Evolutionary conservation across 2,797 vertebrate species (phyloP).

Genomic region (Lutra lutra): DNA sequence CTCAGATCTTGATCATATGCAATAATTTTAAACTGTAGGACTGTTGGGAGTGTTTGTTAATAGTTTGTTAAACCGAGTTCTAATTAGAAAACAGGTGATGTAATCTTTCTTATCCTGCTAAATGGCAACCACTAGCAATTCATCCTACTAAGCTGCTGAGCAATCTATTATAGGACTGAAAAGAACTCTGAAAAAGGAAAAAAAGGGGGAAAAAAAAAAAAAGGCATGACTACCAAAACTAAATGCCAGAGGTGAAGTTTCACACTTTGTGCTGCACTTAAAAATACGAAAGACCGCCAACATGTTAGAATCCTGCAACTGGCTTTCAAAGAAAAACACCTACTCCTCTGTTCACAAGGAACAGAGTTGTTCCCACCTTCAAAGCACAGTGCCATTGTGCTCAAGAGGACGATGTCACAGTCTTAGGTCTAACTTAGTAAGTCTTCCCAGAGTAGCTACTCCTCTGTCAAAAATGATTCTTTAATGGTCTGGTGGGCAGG

Average conservation of each 20-base stretch:
- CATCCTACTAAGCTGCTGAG: not conserved
- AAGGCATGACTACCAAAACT: constrained; percentile 4
- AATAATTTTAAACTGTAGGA: not conserved
- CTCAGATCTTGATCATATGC: not conserved
- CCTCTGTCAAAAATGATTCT: constrained; percentile 67
- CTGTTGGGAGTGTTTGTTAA: not conserved
- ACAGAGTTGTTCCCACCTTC: constrained; percentile 63
- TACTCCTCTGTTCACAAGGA: constrained; percentile 30
- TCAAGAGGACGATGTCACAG: constrained; percentile 49
- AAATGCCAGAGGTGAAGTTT: not conserved
- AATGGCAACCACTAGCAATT: not conserved
- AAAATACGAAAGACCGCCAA: constrained; percentile 37
- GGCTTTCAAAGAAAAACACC: constrained; percentile 45
- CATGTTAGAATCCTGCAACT: not conserved
- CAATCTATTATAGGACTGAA: not conserved
- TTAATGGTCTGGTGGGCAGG: constrained; percentile 57
- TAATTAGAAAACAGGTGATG: not conserved
- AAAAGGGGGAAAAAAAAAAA: not conserved
- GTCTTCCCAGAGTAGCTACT: constrained; percentile 67
- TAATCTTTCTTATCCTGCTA: not conserved
- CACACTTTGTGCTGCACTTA: constrained; percentile 46
- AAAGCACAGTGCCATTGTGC: constrained; percentile 47
- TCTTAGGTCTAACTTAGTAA: constrained; percentile 42
- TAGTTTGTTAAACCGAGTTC: not conserved
- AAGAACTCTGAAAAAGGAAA: not conserved